A percentile compares a stretch with the other conserved stretches of the same genome.
Evolutionary conservation across 2,797 vertebrate genomes (phyloP).

Genomic region (Syngnathus acus): DNA sequence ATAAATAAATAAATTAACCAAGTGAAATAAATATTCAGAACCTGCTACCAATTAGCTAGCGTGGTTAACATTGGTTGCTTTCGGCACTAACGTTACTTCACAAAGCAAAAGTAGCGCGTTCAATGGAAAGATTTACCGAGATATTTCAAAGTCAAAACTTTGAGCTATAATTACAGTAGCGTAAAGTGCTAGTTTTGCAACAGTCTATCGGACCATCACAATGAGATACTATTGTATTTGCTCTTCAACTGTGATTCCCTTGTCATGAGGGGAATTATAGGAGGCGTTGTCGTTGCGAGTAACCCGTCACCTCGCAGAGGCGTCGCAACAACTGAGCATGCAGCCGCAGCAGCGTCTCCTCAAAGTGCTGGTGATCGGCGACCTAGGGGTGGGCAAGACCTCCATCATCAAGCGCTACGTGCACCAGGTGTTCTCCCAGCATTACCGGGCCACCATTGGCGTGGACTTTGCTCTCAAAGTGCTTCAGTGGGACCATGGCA

Average conservation of each 20-base stretch:
- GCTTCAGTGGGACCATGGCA: conserved; percentile 67
- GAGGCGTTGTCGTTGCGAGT: not conserved
- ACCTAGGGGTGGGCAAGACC: conserved; percentile 74
- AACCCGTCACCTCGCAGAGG: not conserved
- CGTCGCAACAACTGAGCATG: conserved; percentile 34
- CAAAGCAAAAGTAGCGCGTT: too few relatives aligned
- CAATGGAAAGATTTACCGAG: too few relatives aligned
- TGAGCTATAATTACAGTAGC: too few relatives aligned
- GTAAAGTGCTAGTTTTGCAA: too few relatives aligned
- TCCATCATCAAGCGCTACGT: conserved; percentile 77
- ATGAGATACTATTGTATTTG: not conserved
- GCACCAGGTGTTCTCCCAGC: conserved; percentile 76
- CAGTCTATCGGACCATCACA: too few relatives aligned
- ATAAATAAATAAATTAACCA: too few relatives aligned
- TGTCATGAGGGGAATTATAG: not conserved
- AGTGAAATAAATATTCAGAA: too few relatives aligned
- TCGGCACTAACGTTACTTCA: too few relatives aligned
- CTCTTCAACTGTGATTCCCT: not conserved
- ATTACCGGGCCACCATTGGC: conserved; percentile 75
- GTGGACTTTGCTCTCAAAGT: conserved; percentile 78
- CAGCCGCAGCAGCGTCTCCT: conserved; percentile 73
- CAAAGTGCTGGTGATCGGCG: conserved; percentile 75
- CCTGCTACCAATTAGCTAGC: too few relatives aligned
- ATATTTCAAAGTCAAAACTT: too few relatives aligned
- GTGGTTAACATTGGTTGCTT: too few relatives aligned